Conservation (phyloP, 2,888 invertebrate species). For the Flexamia atlantica region DNA sequence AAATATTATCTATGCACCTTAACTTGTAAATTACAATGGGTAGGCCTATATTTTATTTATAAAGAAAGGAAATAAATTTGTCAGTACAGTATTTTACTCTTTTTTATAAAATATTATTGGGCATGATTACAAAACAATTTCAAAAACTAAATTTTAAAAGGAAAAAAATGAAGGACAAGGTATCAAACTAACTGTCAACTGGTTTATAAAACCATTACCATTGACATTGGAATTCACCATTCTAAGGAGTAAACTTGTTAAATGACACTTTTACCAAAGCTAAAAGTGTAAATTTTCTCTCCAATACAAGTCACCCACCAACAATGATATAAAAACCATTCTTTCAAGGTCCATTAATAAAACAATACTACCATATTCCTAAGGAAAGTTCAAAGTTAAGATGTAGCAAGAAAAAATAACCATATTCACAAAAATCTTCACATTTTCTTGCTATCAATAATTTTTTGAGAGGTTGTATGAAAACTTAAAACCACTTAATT, state of each 20-base stretch:
- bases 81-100: no score
- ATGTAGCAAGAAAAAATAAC: neutral
- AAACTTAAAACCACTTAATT: conserved; percentile 13
- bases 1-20: conserved; percentile 10
- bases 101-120: no score
- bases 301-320: no score
- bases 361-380: neutral
- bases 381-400: neutral
- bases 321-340: no score
- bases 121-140: neutral
- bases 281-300: no score
- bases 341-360: no score
- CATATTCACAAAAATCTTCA: conserved; percentile 21
- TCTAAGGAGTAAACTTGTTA: no score
- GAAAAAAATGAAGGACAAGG: no score
- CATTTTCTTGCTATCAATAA: conserved; percentile 6
- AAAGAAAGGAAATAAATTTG: no score
- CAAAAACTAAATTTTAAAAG: neutral
- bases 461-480: conserved; percentile 46
- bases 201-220: neutral
- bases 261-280: no score
- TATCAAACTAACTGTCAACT: conserved; percentile 15
- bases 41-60: no score
- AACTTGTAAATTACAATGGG: neutral
- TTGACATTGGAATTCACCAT: no score